Conservation (phyloP, 2,113 vertebrate species). For the Lophotis ruficrista region DNA sequence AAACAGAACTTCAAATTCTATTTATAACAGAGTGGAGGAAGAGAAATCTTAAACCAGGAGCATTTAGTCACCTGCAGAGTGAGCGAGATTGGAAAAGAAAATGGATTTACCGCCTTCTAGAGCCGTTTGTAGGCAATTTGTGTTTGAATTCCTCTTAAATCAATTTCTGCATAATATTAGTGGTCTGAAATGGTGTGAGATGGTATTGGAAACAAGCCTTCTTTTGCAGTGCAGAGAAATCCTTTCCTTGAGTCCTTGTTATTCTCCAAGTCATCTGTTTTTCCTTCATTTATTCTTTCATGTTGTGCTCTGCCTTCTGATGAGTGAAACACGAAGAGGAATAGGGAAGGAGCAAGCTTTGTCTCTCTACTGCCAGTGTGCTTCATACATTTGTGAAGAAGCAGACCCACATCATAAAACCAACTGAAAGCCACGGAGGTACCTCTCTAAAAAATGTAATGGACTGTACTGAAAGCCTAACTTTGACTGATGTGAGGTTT, state of each 20-base stretch:
- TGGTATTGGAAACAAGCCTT: background rate
- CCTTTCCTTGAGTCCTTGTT: background rate
- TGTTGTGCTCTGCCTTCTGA: background rate
- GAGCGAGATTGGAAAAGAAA: background rate
- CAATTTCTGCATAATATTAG: constrained; percentile 15
- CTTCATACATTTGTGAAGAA: constrained; percentile 52
- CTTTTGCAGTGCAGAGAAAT: background rate
- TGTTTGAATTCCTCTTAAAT: constrained; percentile 36
- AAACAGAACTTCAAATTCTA: constrained; percentile 30
- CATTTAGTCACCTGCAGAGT: constrained; percentile 32
- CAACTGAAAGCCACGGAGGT: constrained; percentile 63
- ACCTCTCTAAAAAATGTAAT: constrained; percentile 76
- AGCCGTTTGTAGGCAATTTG: constrained; percentile 21
- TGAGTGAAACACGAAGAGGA: background rate
- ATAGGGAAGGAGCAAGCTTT: constrained; percentile 4
- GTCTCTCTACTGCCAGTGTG: background rate
- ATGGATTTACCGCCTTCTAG: constrained; percentile 34
- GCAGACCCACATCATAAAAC: constrained; percentile 61
- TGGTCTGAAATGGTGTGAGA: background rate
- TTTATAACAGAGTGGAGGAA: background rate
- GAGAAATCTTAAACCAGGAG: constrained; percentile 10
- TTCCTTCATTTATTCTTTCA: constrained; percentile 9
- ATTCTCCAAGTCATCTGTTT: constrained; percentile 13
- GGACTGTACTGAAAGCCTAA: constrained; percentile 75
- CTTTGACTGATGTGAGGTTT: constrained; percentile 84